Evolutionary conservation across 2,888 invertebrate genomes (phyloP).

Genomic region (Pterostichus madidus): DNA sequence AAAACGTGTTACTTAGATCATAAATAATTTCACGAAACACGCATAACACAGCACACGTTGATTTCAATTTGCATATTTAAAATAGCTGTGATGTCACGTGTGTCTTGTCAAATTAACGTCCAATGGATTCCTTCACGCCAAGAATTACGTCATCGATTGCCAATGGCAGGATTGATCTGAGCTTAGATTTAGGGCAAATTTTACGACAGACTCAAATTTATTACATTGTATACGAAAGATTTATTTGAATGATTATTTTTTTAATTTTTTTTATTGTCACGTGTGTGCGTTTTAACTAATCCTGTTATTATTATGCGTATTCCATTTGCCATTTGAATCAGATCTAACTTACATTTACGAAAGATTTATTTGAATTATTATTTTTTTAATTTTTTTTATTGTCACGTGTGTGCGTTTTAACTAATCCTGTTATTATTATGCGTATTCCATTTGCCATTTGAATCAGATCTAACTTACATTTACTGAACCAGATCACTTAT

Average conservation of each 20-base stretch:
- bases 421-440: too few species aligned
- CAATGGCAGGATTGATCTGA: not conserved
- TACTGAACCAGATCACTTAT: too few species aligned
- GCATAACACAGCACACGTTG: not conserved
- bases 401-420: too few species aligned
- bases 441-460: too few species aligned
- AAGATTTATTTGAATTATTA: too few species aligned
- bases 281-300: too few species aligned
- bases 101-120: conserved; percentile 52
- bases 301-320: too few species aligned
- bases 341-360: too few species aligned
- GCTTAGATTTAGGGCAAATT: conserved; percentile 18
- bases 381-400: too few species aligned
- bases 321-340: too few species aligned
- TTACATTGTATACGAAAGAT: conserved; percentile 18
- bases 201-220: conserved; percentile 12
- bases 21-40: conserved; percentile 50
- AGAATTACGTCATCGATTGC: conserved; percentile 12
- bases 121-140: conserved; percentile 36
- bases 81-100: conserved; percentile 43
- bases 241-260: conserved; percentile 1
- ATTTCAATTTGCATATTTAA: conserved; percentile 50
- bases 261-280: too few species aligned
- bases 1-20: conserved; percentile 13
- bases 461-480: too few species aligned